Evolutionary conservation across 2,113 vertebrate genomes (phyloP).

Genomic region (Pelecanus crispus): DNA sequence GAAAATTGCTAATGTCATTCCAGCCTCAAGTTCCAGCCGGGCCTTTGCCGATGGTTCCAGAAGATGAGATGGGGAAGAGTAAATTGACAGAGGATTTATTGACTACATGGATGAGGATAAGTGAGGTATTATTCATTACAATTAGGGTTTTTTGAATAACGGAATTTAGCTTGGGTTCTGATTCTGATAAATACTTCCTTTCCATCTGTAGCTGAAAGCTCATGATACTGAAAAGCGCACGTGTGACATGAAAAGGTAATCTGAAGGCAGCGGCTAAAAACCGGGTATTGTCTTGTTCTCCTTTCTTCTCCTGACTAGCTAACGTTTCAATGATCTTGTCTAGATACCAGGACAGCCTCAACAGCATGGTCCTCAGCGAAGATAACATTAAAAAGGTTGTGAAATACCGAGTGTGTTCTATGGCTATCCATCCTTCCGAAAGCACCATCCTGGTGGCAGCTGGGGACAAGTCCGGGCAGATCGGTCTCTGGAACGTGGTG

Average conservation of each 20-base stretch:
- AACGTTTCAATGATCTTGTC: neutral
- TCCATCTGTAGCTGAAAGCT: constrained; percentile 14
- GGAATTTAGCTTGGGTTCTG: neutral
- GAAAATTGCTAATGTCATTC: neutral
- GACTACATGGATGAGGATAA: constrained; percentile 61
- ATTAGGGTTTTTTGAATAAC: neutral
- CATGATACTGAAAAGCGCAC: neutral
- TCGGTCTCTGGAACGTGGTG: constrained; percentile 89
- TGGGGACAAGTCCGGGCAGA: constrained; percentile 77
- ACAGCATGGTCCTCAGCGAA: constrained; percentile 70
- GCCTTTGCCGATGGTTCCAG: constrained; percentile 71
- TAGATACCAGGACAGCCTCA: constrained; percentile 78
- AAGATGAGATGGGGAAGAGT: neutral
- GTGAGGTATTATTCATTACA: constrained; percentile 54
- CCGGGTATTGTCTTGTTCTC: neutral
- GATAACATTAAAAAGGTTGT: constrained; percentile 79
- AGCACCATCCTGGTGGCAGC: constrained; percentile 80
- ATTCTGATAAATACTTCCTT: neutral
- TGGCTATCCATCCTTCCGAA: constrained; percentile 83
- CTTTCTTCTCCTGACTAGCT: neutral
- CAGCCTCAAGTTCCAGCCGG: constrained; percentile 64
- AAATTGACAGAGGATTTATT: constrained; percentile 45
- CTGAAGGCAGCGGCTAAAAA: neutral
- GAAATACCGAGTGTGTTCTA: constrained; percentile 67
- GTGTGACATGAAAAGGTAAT: constrained; percentile 59